A percentile compares a stretch with the other conserved stretches of the same genome.
Conservation (phyloP, 2,888 invertebrate genomes). For the Stenichneumon culpator region DNA sequence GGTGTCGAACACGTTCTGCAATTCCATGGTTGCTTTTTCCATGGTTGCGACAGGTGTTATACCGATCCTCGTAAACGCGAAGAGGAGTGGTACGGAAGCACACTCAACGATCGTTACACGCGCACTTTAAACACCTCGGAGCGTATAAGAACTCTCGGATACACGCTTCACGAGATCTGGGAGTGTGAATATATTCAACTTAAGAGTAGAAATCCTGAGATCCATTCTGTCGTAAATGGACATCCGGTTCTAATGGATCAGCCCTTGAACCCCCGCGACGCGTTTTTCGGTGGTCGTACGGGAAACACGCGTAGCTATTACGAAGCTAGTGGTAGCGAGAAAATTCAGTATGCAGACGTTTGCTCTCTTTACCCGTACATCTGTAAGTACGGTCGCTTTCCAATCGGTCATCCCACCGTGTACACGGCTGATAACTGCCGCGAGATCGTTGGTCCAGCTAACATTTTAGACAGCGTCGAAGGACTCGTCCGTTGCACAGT, state of each 20-base stretch:
- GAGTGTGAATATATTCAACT: no score
- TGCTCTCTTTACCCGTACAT: not conserved
- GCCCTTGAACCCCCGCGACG: not conserved
- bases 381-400: slow-evolving; percentile 22
- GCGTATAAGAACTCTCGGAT: no score
- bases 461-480: not conserved
- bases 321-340: not conserved
- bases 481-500: no score
- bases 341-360: not conserved
- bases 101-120: no score
- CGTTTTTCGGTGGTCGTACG: not conserved
- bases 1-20: not conserved
- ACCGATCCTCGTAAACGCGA: not conserved
- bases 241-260: not conserved
- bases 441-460: not conserved
- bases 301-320: not conserved
- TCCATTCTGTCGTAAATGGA: not conserved
- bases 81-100: not conserved
- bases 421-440: slow-evolving; percentile 7
- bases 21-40: not conserved
- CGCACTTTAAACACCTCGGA: no score
- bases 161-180: not conserved
- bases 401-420: slow-evolving; percentile 75
- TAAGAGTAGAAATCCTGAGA: no score
- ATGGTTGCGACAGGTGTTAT: not conserved